Base-by-base conservation (phyloP, 2,113 vertebrate species). In the Elanoides forficatus region DNA sequence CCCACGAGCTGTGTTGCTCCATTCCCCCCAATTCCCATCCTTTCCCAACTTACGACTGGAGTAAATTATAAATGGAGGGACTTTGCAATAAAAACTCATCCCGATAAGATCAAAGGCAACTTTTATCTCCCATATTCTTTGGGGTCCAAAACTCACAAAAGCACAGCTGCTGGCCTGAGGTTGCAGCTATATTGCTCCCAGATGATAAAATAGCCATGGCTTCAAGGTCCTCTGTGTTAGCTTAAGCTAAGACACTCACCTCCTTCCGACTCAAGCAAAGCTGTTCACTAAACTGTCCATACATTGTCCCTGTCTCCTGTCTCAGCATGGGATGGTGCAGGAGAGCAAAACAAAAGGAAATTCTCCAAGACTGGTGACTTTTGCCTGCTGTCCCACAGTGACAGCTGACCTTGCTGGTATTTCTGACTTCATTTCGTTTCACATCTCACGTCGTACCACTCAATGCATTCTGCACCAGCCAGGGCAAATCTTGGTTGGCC, bases 31-130 rank as follows among this genome's bases (percentile, higher is more conserved):
- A 0, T 66, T 76, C 85, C 58, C 43, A 60, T 45, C 74, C 34
- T 86, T 93, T 23, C 34, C 62, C 71, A 62, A 23, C 32, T 55
- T 45, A 56, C 5, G 6, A 22, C 8, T 70, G 81, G 70, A 73
- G 40, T 91, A 73, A 93, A 91, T 91, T 80, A 79, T 76, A 65
- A 76, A 65, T 0, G 2, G 15, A 70, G 58, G 43, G 76, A 27
- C 93, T 81, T 71, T 75, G 84, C 74, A 90, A 66, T 70, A 80
- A 93, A 91, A 85, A 0, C 16, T 3, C 48, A 30, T 38, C 50
- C 71, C 87, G 76, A 23, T n/a, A 86, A 90, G 86, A 95, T 96
- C 93, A 97, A 97, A 97, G 81, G 58, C 70, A 60, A 56, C 91
- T 93, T 97, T 95, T 86, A 92, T 91, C 92, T 95, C 76, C 56